Evolutionary conservation across 2,797 vertebrate genomes (phyloP).

Genomic region (Taeniopygia guttata): DNA sequence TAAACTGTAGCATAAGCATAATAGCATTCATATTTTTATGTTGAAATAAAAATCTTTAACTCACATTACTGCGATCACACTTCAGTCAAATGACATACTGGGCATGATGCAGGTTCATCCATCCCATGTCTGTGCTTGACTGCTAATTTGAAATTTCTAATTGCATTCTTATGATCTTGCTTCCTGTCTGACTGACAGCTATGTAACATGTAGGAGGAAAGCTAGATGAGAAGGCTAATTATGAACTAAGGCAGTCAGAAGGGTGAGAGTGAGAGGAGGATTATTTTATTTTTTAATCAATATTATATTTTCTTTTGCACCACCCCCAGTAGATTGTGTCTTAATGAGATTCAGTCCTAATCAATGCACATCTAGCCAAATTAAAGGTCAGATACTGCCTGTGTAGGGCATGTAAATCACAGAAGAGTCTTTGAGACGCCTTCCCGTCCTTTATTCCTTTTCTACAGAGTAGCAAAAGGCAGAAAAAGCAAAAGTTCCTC

Average conservation of each 20-base stretch:
- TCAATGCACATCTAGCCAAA: conserved; percentile 33
- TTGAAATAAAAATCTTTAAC: neutral
- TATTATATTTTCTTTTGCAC: conserved; percentile 48
- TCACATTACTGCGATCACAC: neutral
- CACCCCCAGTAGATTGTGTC: neutral
- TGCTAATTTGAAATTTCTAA: conserved; percentile 46
- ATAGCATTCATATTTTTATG: neutral
- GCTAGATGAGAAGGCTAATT: conserved; percentile 27
- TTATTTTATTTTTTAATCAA: conserved; percentile 56
- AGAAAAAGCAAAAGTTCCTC: neutral
- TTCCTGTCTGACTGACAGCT: conserved; percentile 12
- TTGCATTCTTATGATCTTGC: neutral
- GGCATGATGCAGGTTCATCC: neutral
- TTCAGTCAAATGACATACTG: neutral
- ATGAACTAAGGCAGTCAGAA: conserved; percentile 1
- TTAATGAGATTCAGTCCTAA: conserved; percentile 40
- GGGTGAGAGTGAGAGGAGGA: neutral
- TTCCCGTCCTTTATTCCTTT: neutral
- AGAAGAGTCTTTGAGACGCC: neutral
- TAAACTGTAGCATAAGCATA: neutral
- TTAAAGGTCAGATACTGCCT: conserved; percentile 38
- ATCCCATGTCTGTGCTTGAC: neutral
- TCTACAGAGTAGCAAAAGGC: neutral
- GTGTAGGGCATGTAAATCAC: neutral
- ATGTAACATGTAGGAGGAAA: conserved; percentile 2